Base-by-base conservation (phyloP, 2,797 vertebrate species). In the Syndactyla subalaris region DNA sequence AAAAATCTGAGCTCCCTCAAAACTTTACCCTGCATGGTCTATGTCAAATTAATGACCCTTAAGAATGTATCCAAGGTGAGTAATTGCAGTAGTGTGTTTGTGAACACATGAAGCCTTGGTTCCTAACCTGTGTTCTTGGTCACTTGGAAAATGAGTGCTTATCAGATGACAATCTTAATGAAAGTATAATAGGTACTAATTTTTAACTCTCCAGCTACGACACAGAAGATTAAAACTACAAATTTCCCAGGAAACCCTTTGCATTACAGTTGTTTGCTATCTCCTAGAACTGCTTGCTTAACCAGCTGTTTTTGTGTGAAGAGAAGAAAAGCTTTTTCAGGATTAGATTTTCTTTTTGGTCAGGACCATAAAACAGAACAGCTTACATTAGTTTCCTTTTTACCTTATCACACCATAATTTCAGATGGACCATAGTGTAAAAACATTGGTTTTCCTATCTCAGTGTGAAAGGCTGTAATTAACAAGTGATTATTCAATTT, bases 401-500 rank as follows among this genome's bases (percentile, higher is more conserved):
- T 36, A 29, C 34, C 34, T 83, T 71, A 70, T 91, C 72, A 63
- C 32, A 30, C 38, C 23, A 23, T n/a, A 72, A 13, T 76, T 93
- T 95, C 52, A 92, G 71, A 77, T 68, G 32, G 6, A 57, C 26
- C 5, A 11, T 27, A 59, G 21, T 59, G 52, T 45, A 62, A 75
- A 88, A 93, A 43, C 26, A 36, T 10, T 9, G 6, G 2, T 54
- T 89, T 96, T 88, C 38, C 52, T 80, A 34, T 92, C 86, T 62
- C 57, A 36, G 5, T 85, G 46, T 88, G 62, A 93, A 93, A 92
- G 49, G 13, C 66, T 77, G 46, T 88, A 43, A 89, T 94, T 95
- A 89, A 48, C 38, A 85, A 83, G 39, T 66, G 43, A 89, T 91
- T 89, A 93, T 92, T 89, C 34, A 57, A 91, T 94, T 93, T 82